Conservation (phyloP, 2,113 vertebrate genomes). For the Rhadina sibilatrix region DNA sequence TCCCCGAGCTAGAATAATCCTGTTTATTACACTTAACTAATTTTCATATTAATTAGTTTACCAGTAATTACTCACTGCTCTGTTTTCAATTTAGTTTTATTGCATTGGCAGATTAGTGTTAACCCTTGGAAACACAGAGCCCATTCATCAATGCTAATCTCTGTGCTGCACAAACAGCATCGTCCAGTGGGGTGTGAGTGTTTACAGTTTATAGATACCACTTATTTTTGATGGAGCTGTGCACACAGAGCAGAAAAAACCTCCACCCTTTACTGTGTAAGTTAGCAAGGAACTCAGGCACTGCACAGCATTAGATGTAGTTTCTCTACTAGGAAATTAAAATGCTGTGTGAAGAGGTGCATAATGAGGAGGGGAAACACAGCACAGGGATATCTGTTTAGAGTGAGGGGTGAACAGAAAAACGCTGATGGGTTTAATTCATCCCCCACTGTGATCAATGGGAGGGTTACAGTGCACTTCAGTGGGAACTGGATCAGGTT, state of each 20-base stretch:
- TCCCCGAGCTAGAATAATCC: conserved; percentile 39
- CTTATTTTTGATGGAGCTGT: neutral
- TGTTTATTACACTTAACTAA: conserved; percentile 60
- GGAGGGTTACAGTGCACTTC: neutral
- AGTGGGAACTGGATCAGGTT: neutral
- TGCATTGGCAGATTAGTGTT: conserved; percentile 24
- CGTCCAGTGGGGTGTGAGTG: neutral
- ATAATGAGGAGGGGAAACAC: neutral
- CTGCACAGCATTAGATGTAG: neutral
- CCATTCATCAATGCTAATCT: neutral
- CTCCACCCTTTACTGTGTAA: neutral
- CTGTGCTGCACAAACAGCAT: neutral
- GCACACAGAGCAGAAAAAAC: neutral
- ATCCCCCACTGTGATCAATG: neutral
- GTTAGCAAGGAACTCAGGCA: neutral
- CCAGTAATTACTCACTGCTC: conserved; percentile 36
- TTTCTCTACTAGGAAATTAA: neutral
- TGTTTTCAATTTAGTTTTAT: conserved; percentile 45
- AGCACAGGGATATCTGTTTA: neutral
- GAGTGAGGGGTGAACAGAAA: neutral
- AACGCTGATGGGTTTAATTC: neutral
- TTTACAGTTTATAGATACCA: neutral
- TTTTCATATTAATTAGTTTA: conserved; percentile 63
- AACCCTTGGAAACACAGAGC: conserved; percentile 24
- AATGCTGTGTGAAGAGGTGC: neutral